These are phyloP conservation scores for Otus sunia DNA, from an alignment of 2,113 vertebrate species.

Conservation along the genomic window DNA sequence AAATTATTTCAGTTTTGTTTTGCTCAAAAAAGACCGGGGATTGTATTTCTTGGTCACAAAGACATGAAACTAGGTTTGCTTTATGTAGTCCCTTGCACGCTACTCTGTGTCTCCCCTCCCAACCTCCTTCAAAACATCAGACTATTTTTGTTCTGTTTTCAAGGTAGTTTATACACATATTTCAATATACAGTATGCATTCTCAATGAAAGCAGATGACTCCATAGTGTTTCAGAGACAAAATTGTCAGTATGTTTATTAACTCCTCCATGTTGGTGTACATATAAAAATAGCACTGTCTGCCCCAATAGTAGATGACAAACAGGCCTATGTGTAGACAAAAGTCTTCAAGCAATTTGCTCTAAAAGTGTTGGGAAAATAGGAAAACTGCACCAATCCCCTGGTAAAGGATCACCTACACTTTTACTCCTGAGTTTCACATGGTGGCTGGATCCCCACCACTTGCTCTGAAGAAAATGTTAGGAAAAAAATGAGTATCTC, in stretches of 20 bases:
- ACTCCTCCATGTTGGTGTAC: background rate
- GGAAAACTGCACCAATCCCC: background rate
- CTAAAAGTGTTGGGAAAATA: background rate
- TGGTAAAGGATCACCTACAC: background rate
- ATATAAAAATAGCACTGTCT: slow-evolving; percentile 25
- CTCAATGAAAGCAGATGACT: background rate
- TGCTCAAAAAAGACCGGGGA: background rate
- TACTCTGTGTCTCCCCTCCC: background rate
- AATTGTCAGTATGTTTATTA: background rate
- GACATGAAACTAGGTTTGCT: background rate
- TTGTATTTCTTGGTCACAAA: background rate
- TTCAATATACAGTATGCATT: background rate
- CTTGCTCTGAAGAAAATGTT: background rate
- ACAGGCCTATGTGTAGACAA: background rate
- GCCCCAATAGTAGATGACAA: background rate
- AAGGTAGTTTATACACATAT: background rate
- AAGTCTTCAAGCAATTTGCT: background rate
- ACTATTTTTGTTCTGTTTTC: background rate
- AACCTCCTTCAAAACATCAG: background rate
- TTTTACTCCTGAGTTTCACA: background rate
- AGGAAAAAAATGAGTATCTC: background rate
- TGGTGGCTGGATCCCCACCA: background rate
- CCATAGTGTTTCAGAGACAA: background rate
- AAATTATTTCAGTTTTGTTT: background rate
- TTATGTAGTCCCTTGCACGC: background rate